Conservation (phyloP, 1,140 invertebrate genomes). For the Panagrolaimus sp. region DNA sequence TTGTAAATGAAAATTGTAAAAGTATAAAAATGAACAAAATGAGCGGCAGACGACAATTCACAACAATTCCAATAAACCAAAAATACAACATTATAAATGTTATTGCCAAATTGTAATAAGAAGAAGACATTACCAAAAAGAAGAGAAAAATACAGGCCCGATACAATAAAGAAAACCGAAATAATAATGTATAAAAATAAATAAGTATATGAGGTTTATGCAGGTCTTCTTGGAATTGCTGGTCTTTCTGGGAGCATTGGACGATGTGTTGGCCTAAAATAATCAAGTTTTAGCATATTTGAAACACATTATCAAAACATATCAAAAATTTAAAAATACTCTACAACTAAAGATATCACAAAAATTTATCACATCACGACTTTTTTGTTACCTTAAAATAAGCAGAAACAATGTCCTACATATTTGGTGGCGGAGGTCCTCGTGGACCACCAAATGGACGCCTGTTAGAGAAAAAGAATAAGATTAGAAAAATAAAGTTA, state of each 20-base stretch:
- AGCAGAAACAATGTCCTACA: background rate
- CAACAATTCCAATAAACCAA: no score
- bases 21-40: no score
- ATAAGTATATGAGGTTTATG: no score
- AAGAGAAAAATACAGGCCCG: no score
- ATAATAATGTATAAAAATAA: no score
- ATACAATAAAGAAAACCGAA: no score
- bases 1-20: no score
- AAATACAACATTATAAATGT: no score
- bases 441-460: background rate
- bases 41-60: no score
- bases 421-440: constrained; percentile 1
- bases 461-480: constrained; percentile 1
- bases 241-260: constrained; percentile 6
- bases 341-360: no score
- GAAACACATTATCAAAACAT: background rate
- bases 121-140: no score
- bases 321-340: background rate
- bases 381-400: constrained; percentile 5
- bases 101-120: no score
- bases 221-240: constrained; percentile 5
- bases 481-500: background rate
- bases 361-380: background rate
- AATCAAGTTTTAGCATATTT: background rate
- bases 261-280: constrained; percentile 4